Evolutionary conservation across 2,113 vertebrate species (phyloP).

Genomic region (Bubo scandiacus): DNA sequence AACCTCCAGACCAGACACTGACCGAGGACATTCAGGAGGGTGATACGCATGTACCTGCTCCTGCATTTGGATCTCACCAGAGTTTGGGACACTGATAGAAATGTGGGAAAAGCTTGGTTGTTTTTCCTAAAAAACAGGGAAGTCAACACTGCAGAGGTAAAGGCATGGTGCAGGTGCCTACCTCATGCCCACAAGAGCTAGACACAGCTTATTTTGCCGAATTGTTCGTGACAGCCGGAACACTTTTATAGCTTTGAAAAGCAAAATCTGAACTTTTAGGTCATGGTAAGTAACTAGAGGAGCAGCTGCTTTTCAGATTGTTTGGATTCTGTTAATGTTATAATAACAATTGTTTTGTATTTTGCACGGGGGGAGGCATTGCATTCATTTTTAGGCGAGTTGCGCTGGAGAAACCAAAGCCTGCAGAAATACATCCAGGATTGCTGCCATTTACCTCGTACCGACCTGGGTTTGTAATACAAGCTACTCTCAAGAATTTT

Average conservation of each 20-base stretch:
- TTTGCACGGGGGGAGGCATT: not conserved
- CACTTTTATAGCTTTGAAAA: not conserved
- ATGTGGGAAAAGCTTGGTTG: not conserved
- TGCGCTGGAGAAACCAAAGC: not conserved
- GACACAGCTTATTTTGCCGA: not conserved
- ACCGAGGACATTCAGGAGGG: not conserved
- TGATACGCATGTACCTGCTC: not conserved
- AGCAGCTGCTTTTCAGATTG: not conserved
- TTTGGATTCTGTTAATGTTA: not conserved
- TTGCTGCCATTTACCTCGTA: not conserved
- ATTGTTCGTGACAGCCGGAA: not conserved
- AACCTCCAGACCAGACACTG: not conserved
- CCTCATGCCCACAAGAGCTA: not conserved
- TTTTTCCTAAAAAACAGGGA: not conserved
- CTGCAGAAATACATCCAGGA: not conserved
- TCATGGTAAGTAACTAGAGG: not conserved
- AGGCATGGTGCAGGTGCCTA: accelerated
- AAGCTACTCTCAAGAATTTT: not conserved
- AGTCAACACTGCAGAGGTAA: not conserved
- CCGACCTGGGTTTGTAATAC: not conserved
- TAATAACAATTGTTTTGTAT: not conserved
- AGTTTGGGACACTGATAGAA: not conserved
- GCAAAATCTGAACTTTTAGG: not conserved
- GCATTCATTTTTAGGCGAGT: not conserved
- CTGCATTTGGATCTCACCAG: not conserved